These are phyloP conservation scores for Phocides pigmalion DNA, from an alignment of 1,140 invertebrate species.

Conservation along the genomic window DNA sequence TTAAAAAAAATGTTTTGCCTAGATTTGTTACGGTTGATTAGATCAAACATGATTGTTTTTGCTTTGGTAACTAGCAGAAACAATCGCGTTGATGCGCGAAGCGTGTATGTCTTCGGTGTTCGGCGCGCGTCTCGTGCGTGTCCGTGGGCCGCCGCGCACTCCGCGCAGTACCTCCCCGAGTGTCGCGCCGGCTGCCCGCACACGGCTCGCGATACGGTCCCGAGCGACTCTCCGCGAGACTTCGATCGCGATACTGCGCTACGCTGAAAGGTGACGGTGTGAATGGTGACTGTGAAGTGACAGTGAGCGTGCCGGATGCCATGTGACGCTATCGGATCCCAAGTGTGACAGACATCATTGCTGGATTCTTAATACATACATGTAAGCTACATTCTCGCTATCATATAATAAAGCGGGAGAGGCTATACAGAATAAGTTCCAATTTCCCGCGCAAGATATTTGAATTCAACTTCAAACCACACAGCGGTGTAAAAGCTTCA, in stretches of 20 bases:
- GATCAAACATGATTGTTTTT: too few relatives aligned
- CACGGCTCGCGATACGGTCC: neutral
- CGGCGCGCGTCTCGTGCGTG: neutral
- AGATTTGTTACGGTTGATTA: too few relatives aligned
- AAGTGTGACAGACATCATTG: neutral
- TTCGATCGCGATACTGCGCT: neutral
- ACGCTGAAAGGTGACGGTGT: neutral
- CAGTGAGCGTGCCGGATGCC: neutral
- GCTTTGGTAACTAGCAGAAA: too few relatives aligned
- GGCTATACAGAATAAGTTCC: too few relatives aligned
- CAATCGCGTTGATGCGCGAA: slow-evolving; percentile 1
- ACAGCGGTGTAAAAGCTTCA: too few relatives aligned
- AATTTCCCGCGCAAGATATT: too few relatives aligned
- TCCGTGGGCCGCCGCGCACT: slow-evolving; percentile 1
- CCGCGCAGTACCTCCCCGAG: slow-evolving; percentile 14
- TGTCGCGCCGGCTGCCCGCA: slow-evolving; percentile 2
- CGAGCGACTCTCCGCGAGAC: slow-evolving; percentile 4
- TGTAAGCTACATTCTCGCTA: neutral
- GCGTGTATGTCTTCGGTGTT: neutral
- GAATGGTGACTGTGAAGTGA: slow-evolving; percentile 5
- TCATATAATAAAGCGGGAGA: too few relatives aligned
- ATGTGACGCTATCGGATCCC: slow-evolving; percentile 1
- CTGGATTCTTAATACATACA: neutral
- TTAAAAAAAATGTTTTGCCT: too few relatives aligned
- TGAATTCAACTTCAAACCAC: too few relatives aligned